A percentile compares a stretch with the other conserved stretches of the same genome.
These are phyloP conservation scores for Sphaeramia orbicularis DNA, from an alignment of 2,797 vertebrate species.

Conservation along the genomic window DNA sequence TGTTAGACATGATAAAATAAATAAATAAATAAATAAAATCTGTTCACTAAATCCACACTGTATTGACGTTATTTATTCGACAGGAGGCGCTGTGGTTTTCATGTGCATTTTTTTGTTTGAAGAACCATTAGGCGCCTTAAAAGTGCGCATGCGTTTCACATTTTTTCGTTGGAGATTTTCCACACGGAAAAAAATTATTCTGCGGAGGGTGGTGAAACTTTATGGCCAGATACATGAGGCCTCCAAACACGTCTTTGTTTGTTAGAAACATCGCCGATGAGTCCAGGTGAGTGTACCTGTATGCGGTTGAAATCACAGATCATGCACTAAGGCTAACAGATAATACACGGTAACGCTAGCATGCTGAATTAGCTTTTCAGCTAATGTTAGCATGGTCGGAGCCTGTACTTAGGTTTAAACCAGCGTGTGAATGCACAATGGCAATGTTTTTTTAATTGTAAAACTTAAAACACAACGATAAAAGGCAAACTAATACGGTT, in stretches of 20 bases:
- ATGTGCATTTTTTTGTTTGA: neutral
- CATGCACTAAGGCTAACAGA: neutral
- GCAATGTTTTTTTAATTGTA: too few relatives aligned
- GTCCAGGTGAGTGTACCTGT: constrained; percentile 87
- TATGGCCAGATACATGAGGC: constrained; percentile 94
- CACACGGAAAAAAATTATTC: constrained; percentile 10
- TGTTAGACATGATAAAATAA: too few relatives aligned
- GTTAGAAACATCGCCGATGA: constrained; percentile 96
- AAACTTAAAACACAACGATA: too few relatives aligned
- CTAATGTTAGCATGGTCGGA: constrained; percentile 25
- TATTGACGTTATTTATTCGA: fast-evolving
- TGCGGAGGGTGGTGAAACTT: constrained; percentile 32
- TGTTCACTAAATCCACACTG: neutral
- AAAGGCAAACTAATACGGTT: too few relatives aligned
- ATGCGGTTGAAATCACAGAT: too few relatives aligned
- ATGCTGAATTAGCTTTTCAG: constrained; percentile 54
- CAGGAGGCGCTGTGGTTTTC: constrained; percentile 34
- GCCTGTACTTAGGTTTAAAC: constrained; percentile 12
- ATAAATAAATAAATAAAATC: too few relatives aligned
- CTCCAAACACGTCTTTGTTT: constrained; percentile 95
- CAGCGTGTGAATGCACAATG: neutral
- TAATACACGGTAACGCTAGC: constrained; percentile 17
- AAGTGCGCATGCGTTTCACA: constrained; percentile 51
- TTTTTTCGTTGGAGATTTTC: constrained; percentile 20
- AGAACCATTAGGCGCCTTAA: constrained; percentile 15